phyloP scores from a whole-genome alignment of 2,888 invertebrate species.

The Tipula helvola region DNA sequence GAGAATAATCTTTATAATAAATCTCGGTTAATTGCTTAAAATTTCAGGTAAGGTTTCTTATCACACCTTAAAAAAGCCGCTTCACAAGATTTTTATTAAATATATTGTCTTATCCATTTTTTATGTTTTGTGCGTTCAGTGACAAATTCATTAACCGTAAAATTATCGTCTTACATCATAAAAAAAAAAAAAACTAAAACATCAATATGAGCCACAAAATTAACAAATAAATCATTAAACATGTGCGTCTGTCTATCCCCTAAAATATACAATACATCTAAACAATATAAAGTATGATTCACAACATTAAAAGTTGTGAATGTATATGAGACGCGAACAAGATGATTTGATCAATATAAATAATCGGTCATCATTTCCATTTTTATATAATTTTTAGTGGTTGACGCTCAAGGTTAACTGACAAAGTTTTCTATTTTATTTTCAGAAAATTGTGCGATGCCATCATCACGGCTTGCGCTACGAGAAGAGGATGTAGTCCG shows the following conservation, averaged over 20 bases:
- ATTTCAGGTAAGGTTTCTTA: neutral
- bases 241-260: neutral
- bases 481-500: conserved; percentile 84
- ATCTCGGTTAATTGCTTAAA: neutral
- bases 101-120: neutral
- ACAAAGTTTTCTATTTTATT: neutral
- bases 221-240: neutral
- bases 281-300: neutral
- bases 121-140: neutral
- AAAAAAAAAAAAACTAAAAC: neutral
- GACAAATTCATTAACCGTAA: neutral
- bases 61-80: neutral
- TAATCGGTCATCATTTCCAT: neutral
- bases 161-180: neutral
- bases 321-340: neutral
- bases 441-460: conserved; percentile 44
- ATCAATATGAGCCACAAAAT: neutral
- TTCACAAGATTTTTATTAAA: neutral
- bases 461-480: conserved; percentile 70
- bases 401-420: neutral
- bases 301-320: neutral
- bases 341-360: neutral
- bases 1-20: neutral
- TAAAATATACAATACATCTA: neutral
- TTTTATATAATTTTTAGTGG: neutral